These are phyloP conservation scores for Agrotis puta DNA, from an alignment of 2,888 invertebrate species.

Conservation along the genomic window DNA sequence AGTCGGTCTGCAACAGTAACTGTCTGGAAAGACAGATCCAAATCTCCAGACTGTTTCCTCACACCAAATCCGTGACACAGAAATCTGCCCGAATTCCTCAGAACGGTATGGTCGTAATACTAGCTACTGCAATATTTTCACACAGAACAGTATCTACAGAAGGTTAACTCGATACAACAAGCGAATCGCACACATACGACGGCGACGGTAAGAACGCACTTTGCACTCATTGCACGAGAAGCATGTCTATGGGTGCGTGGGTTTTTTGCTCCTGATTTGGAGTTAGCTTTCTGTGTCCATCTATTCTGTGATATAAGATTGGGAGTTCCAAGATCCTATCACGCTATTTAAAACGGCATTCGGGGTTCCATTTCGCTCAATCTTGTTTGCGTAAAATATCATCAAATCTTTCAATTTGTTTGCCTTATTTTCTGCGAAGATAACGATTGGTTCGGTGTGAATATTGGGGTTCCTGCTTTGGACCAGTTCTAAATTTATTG, in stretches of 20 bases:
- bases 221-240: background rate
- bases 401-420: constrained; percentile 52
- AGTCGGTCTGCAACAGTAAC: background rate
- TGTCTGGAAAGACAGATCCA: background rate
- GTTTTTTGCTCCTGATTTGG: background rate
- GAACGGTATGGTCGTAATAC: constrained; percentile 27
- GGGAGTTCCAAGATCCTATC: constrained; percentile 53
- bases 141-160: background rate
- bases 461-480: constrained; percentile 7
- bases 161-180: background rate
- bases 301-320: constrained; percentile 28
- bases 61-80: constrained; percentile 23
- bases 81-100: constrained; percentile 19
- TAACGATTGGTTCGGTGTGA: constrained; percentile 22
- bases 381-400: constrained; percentile 48
- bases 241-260: background rate
- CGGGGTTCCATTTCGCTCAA: constrained; percentile 42
- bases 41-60: constrained; percentile 3
- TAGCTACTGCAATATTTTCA: constrained; percentile 20
- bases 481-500: constrained; percentile 7
- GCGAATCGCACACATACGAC: background rate
- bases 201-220: no score
- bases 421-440: constrained; percentile 34
- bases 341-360: constrained; percentile 56
- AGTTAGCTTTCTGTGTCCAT: background rate